Conservation (phyloP, 2,888 invertebrate species). For the Hermodice carunculata region DNA sequence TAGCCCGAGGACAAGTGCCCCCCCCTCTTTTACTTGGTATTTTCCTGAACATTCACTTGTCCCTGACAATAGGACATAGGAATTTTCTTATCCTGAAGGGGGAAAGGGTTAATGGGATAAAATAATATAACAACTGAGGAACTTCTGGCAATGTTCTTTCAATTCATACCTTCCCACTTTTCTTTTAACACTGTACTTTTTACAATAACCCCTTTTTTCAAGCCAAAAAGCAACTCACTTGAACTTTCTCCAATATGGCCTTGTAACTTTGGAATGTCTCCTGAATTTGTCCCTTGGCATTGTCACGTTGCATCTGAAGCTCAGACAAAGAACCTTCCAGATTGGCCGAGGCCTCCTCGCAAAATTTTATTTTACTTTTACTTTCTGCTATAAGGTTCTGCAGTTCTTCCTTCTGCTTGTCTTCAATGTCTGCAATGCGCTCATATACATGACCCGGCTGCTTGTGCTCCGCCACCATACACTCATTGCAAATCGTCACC, state of each 20-base stretch:
- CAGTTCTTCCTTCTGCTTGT: conserved; percentile 83
- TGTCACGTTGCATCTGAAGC: conserved; percentile 87
- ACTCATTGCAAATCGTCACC: conserved; percentile 89
- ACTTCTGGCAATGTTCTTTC: too few species aligned
- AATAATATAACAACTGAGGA: too few species aligned
- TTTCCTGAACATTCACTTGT: too few species aligned
- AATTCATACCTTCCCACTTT: too few species aligned
- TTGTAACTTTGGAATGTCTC: conserved; percentile 73
- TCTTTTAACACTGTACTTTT: too few species aligned
- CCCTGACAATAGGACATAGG: too few species aligned
- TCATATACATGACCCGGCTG: conserved; percentile 87
- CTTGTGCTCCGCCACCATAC: conserved; percentile 86
- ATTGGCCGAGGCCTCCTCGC: conserved; percentile 81
- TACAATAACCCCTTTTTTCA: too few species aligned
- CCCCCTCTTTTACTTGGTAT: too few species aligned
- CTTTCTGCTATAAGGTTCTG: conserved; percentile 82
- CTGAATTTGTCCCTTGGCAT: conserved; percentile 82
- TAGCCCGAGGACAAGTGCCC: too few species aligned
- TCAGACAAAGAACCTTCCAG: conserved; percentile 87
- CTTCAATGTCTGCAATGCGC: conserved; percentile 81
- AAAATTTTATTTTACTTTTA: conserved; percentile 81
- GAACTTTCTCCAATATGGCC: conserved; percentile 83
- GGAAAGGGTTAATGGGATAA: too few species aligned
- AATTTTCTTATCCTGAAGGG: too few species aligned
- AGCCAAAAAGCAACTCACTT: conserved; percentile 42